Base-by-base conservation (phyloP, 2,113 vertebrate genomes). In the Nerophis ophidion region DNA sequence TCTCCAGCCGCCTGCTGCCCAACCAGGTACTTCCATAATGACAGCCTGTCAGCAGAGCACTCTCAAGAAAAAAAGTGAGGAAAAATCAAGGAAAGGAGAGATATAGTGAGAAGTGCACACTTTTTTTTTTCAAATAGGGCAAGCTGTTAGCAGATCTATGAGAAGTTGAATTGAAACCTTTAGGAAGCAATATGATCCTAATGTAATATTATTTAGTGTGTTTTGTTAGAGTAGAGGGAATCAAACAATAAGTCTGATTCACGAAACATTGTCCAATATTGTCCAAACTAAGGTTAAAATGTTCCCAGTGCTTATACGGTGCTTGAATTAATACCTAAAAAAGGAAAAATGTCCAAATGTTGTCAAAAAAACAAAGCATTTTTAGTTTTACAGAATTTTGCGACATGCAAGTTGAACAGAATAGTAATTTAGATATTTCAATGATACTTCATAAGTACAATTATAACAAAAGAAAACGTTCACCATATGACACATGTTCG, bases 1-100 rank as follows among this genome's bases (percentile, higher is more conserved):
- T 61, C 66, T 61, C 73, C 71, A 75, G 62, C 67, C 56, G 63
- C 71, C 63, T 62, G 65, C 77, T 62, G 76, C 70, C 74, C 65
- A 46, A 53, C 63, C 42, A 47, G 40, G 63, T 68, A 63, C 74
- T 65, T 65, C 65, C 57, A 53, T 71, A 69, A 62, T 55, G 70
- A 64, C 79, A 74, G 71, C 52, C 70, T 68, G 70, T 70, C 68
- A 76, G 78, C 61, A 55, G 63, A n/a, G 36, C 49, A 14, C 48
- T 55, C 60, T 47, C 59, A 14, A 50, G 15, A 48, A 55, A 51
- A 45, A 36, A 7, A 19, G 16, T 42, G 54, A 55, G 52, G 14
- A 36, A 65, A 38, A 48, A 48, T 55, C 55, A 67, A 51, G 19
- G 44, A 19, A 15, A 12, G 16, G 60, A 57, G 57, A 54, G n/a